phyloP scores from a whole-genome alignment of 2,797 vertebrate genomes.

The Danio tinwini region DNA sequence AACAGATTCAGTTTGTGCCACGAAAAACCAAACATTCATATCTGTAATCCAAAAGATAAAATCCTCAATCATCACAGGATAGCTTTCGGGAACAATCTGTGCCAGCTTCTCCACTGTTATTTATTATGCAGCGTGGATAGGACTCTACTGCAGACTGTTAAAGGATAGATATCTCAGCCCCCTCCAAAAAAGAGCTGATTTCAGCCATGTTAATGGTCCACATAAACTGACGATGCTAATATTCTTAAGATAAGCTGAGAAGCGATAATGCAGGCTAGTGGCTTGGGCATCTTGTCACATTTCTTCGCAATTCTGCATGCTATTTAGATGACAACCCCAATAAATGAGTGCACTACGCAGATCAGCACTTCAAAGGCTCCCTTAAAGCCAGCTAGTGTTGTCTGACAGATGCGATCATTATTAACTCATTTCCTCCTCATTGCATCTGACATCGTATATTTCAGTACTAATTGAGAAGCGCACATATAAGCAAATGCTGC shows the following conservation, averaged over 20 bases:
- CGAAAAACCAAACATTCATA: neutral
- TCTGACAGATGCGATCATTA: slow-evolving; percentile 49
- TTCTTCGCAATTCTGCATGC: slow-evolving; percentile 23
- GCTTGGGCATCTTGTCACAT: slow-evolving; percentile 12
- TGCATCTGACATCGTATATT: neutral
- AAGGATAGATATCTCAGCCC: neutral
- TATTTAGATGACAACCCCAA: slow-evolving; percentile 23
- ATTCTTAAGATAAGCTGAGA: neutral
- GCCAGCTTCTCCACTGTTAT: neutral
- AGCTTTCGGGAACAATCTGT: slow-evolving; percentile 16
- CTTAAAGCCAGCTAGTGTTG: slow-evolving; percentile 24
- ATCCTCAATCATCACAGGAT: neutral
- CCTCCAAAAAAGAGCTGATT: neutral
- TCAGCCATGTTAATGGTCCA: neutral
- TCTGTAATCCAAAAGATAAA: slow-evolving; percentile 23
- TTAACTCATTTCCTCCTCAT: slow-evolving; percentile 12
- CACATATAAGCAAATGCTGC: neutral
- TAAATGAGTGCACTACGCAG: slow-evolving; percentile 10
- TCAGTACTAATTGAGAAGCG: neutral
- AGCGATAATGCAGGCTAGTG: slow-evolving; percentile 2
- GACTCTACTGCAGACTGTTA: neutral
- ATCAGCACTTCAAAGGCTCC: slow-evolving; percentile 32
- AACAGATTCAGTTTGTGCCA: neutral
- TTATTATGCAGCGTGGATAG: neutral
- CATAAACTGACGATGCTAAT: neutral